Evolutionary conservation across 2,888 invertebrate genomes (phyloP).

Genomic region (Camponotus fellah): DNA sequence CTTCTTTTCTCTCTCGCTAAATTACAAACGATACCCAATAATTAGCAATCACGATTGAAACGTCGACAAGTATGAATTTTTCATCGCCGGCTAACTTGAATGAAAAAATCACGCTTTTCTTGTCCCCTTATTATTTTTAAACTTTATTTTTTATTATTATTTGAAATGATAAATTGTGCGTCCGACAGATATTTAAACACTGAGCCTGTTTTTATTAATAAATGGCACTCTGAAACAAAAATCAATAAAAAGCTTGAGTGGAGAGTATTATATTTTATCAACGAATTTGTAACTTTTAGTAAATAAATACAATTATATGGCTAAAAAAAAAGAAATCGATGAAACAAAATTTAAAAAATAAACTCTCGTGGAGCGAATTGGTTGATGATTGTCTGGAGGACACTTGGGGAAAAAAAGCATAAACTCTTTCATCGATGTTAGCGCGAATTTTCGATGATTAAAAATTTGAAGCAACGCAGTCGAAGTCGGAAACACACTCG

Average conservation of each 20-base stretch:
- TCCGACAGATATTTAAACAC: not conserved
- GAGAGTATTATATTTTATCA: not conserved
- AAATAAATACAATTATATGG: not conserved
- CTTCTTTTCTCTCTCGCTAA: not conserved
- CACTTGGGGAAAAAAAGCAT: not conserved
- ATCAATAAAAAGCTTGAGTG: not conserved
- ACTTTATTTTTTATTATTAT: not conserved
- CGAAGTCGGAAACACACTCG: conserved; percentile 3
- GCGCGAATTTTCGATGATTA: conserved; percentile 8
- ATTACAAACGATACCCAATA: not conserved
- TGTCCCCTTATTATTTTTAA: not conserved
- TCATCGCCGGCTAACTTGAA: not conserved
- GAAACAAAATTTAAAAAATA: not conserved
- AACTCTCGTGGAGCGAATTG: not conserved
- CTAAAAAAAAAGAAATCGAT: not conserved
- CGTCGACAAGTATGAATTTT: not conserved
- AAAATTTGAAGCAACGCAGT: conserved; percentile 18
- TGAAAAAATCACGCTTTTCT: not conserved
- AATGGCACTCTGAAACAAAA: not conserved
- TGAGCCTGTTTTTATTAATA: not conserved
- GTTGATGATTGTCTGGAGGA: not conserved
- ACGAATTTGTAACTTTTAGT: not conserved
- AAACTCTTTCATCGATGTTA: not conserved
- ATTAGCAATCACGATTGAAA: not conserved
- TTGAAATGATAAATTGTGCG: not conserved